phyloP scores from a whole-genome alignment of 2,888 invertebrate species.

The Entomobrya proxima region DNA sequence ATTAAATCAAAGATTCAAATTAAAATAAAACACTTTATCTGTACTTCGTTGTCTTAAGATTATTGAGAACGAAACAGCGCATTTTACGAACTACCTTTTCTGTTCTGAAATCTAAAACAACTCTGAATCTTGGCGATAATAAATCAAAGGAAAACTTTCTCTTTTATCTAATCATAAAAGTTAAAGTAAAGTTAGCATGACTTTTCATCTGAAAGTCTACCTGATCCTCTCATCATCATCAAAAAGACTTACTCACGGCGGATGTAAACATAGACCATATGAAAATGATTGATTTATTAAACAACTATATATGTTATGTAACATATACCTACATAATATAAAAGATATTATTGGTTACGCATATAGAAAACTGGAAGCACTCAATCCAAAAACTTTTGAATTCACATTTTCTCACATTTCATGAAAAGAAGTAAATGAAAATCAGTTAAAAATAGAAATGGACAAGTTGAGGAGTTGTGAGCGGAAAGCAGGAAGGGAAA shows the following conservation, averaged over 20 bases:
- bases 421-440: slow-evolving; percentile 18
- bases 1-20: too few species aligned
- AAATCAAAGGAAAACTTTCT: slow-evolving; percentile 47
- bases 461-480: background rate
- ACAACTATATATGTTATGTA: too few species aligned
- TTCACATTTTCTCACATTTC: slow-evolving; percentile 3
- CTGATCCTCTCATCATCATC: background rate
- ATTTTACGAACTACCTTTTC: too few species aligned
- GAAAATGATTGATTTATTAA: slow-evolving; percentile 40
- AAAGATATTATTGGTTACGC: too few species aligned
- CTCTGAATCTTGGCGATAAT: slow-evolving; percentile 18
- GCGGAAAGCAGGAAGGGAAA: background rate
- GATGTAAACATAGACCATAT: slow-evolving; percentile 7
- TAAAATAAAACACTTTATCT: too few species aligned
- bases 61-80: too few species aligned
- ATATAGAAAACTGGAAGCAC: too few species aligned
- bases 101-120: background rate
- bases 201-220: slow-evolving; percentile 24
- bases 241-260: too few species aligned
- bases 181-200: slow-evolving; percentile 28
- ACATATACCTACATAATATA: too few species aligned
- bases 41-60: too few species aligned
- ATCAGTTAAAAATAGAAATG: slow-evolving; percentile 31
- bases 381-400: background rate
- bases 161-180: slow-evolving; percentile 36